Conservation (phyloP, 2,888 invertebrate species). For the Antheraea assamensis region DNA sequence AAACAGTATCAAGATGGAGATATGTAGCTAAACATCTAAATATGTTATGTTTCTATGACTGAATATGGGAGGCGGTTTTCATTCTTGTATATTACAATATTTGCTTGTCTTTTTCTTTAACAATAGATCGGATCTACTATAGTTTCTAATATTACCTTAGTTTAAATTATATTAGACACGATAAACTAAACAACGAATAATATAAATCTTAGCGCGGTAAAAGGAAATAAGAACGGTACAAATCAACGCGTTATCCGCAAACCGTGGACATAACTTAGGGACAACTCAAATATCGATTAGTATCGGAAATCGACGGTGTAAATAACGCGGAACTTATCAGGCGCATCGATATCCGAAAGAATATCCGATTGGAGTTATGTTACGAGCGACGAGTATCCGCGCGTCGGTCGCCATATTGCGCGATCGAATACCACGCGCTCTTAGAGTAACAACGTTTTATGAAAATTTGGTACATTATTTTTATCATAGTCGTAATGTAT, state of each 20-base stretch:
- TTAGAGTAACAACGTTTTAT: constrained; percentile 8
- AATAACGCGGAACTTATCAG: constrained; percentile 22
- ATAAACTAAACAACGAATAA: background rate
- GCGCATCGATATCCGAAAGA: constrained; percentile 44
- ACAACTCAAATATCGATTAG: constrained; percentile 61
- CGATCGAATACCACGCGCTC: constrained; percentile 36
- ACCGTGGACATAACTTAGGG: constrained; percentile 38
- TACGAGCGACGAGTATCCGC: constrained; percentile 44
- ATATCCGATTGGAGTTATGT: constrained; percentile 55
- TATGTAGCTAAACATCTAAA: no score
- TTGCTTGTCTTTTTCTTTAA: no score
- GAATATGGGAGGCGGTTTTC: no score
- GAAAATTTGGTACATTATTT: background rate
- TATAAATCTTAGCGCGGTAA: background rate
- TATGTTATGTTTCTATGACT: no score
- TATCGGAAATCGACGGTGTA: constrained; percentile 53
- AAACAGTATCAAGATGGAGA: no score
- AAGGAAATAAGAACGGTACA: constrained; percentile 13
- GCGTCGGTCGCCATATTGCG: constrained; percentile 46
- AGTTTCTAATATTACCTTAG: no score
- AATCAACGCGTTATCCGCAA: constrained; percentile 14
- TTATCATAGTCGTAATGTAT: background rate
- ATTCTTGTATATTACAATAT: no score
- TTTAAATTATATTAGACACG: background rate
- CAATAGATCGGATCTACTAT: no score